phyloP scores from a whole-genome alignment of 2,797 vertebrate genomes.

The Sardinella longiceps region DNA sequence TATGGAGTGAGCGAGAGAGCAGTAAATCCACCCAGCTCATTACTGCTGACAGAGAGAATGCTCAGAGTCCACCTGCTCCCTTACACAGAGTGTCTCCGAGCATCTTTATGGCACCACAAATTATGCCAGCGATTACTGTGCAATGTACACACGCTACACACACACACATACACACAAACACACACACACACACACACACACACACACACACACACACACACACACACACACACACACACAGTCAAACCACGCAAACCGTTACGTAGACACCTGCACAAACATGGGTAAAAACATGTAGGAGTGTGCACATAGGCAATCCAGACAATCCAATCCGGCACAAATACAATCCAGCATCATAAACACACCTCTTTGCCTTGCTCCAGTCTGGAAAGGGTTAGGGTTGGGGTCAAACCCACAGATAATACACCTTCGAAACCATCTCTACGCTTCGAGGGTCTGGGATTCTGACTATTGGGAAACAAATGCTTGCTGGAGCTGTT shows the following conservation, averaged over 20 bases:
- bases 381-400: no score
- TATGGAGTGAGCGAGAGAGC: slow-evolving; percentile 54
- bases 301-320: slow-evolving; percentile 3
- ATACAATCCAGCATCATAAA: slow-evolving; percentile 8
- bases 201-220: background rate
- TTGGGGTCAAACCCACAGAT: no score
- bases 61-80: slow-evolving; percentile 75
- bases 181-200: no score
- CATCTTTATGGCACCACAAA: slow-evolving; percentile 73
- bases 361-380: background rate
- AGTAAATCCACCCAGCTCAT: slow-evolving; percentile 76
- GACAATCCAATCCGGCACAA: slow-evolving; percentile 5
- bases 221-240: background rate
- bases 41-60: slow-evolving; percentile 72
- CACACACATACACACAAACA: background rate
- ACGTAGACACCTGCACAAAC: background rate
- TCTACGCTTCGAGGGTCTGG: no score
- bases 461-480: no score
- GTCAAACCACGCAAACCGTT: no score
- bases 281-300: background rate
- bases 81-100: slow-evolving; percentile 59
- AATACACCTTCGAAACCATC: no score
- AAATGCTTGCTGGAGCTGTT: no score
- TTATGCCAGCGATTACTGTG: background rate
- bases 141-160: background rate